phyloP scores from a whole-genome alignment of 2,888 invertebrate genomes.

The Anorthoa munda region DNA sequence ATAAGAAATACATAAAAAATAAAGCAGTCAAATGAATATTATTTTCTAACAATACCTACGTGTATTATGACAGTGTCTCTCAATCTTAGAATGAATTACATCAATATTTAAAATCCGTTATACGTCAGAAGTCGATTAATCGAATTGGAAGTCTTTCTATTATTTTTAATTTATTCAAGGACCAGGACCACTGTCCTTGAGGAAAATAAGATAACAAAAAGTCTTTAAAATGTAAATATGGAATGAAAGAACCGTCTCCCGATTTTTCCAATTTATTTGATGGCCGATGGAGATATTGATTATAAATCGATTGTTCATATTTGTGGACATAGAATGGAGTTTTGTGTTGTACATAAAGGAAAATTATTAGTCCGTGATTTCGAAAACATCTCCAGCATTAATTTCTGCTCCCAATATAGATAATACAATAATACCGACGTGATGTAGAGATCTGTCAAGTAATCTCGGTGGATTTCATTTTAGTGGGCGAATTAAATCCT shows the following conservation, averaged over 20 bases:
- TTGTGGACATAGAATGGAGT: conserved; percentile 23
- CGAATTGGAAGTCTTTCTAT: conserved; percentile 37
- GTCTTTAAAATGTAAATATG: conserved; percentile 61
- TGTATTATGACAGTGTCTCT: background rate
- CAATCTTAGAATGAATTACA: conserved; percentile 7
- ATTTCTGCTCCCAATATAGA: conserved; percentile 56
- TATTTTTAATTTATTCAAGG: conserved; percentile 56
- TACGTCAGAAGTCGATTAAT: conserved; percentile 15
- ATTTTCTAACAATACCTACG: conserved; percentile 8
- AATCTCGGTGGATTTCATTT: conserved; percentile 77
- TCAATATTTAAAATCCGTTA: conserved; percentile 6
- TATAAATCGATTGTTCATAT: conserved; percentile 53
- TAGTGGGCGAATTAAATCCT: conserved; percentile 75
- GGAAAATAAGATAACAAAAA: conserved; percentile 56
- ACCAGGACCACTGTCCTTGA: conserved; percentile 34
- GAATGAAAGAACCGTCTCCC: conserved; percentile 43
- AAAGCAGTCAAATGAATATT: background rate
- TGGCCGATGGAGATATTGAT: conserved; percentile 50
- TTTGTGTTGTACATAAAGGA: conserved; percentile 32
- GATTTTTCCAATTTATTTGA: conserved; percentile 56
- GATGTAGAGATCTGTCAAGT: conserved; percentile 71
- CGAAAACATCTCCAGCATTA: conserved; percentile 35
- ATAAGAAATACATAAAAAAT: background rate
- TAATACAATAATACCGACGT: conserved; percentile 66
- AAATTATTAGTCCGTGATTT: conserved; percentile 28